These are phyloP conservation scores for Netelia fuscicornis DNA, from an alignment of 2,888 invertebrate genomes.

Conservation along the genomic window DNA sequence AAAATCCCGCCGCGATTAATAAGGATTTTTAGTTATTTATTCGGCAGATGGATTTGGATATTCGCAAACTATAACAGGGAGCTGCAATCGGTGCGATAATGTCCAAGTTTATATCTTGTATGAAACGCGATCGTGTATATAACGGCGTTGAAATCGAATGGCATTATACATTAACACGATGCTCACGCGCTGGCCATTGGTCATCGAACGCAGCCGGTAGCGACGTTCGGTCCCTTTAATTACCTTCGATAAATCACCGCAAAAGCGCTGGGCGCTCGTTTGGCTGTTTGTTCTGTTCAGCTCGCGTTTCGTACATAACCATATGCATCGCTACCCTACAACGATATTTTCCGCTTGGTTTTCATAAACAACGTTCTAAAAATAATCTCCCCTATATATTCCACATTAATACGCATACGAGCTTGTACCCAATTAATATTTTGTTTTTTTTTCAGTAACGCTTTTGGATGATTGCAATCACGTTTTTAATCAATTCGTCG, in stretches of 20 bases:
- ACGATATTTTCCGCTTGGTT: constrained; percentile 59
- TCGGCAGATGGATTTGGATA: constrained; percentile 15
- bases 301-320: constrained; percentile 18
- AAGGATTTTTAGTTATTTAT: constrained; percentile 22
- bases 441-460: neutral
- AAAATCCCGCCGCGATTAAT: neutral
- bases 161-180: constrained; percentile 76
- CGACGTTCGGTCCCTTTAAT: constrained; percentile 81
- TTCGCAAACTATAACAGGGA: neutral
- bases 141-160: constrained; percentile 66
- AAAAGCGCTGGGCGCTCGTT: constrained; percentile 60
- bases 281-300: constrained; percentile 52
- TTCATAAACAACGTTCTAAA: constrained; percentile 59
- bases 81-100: constrained; percentile 58
- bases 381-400: constrained; percentile 12
- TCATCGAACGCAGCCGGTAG: constrained; percentile 80
- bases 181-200: constrained; percentile 81
- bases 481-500: constrained; percentile 27
- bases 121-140: constrained; percentile 4
- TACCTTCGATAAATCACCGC: constrained; percentile 79
- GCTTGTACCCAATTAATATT: constrained; percentile 23
- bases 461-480: constrained; percentile 49
- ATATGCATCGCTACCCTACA: constrained; percentile 22
- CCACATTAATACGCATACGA: constrained; percentile 25
- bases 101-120: constrained; percentile 32